Evolutionary conservation across 2,113 vertebrate species (phyloP).

Genomic region (Benitochromis conjunctus): DNA sequence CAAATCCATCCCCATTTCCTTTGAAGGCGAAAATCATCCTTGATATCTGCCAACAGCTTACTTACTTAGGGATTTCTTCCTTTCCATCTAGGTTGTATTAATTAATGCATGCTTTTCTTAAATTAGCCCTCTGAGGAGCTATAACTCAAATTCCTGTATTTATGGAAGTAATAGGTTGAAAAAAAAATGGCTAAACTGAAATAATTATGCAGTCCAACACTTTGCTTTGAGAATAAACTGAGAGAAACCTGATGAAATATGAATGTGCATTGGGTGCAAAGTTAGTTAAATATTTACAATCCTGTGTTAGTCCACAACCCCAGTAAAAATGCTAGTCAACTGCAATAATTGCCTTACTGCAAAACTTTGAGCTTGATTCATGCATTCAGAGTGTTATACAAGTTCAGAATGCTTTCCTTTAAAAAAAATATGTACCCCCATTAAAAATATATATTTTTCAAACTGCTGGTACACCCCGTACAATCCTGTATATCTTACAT

Average conservation of each 20-base stretch:
- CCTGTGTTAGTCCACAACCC: conserved; percentile 74
- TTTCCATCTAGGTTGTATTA: conserved; percentile 76
- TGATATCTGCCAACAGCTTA: conserved; percentile 72
- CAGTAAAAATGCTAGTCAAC: conserved; percentile 78
- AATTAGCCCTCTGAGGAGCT: conserved; percentile 81
- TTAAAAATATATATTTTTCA: conserved; percentile 22
- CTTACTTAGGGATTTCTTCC: conserved; percentile 74
- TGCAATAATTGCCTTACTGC: conserved; percentile 73
- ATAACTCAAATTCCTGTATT: conserved; percentile 80
- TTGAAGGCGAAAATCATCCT: conserved; percentile 71
- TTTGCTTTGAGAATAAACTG: conserved; percentile 81
- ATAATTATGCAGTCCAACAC: conserved; percentile 82
- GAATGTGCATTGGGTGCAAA: conserved; percentile 78
- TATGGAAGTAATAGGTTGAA: conserved; percentile 80
- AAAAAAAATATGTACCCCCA: not conserved
- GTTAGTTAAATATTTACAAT: conserved; percentile 82
- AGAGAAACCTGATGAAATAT: conserved; percentile 80
- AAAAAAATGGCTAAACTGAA: conserved; percentile 77
- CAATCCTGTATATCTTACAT: not conserved
- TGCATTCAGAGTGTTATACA: conserved; percentile 31
- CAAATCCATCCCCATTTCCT: conserved; percentile 72
- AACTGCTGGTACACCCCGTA: not conserved
- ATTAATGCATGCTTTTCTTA: conserved; percentile 78
- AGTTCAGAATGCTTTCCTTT: conserved; percentile 16
- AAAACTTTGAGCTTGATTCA: conserved; percentile 68